Evolutionary conservation across 2,888 invertebrate genomes (phyloP).

Genomic region (Agrotis exclamationis): DNA sequence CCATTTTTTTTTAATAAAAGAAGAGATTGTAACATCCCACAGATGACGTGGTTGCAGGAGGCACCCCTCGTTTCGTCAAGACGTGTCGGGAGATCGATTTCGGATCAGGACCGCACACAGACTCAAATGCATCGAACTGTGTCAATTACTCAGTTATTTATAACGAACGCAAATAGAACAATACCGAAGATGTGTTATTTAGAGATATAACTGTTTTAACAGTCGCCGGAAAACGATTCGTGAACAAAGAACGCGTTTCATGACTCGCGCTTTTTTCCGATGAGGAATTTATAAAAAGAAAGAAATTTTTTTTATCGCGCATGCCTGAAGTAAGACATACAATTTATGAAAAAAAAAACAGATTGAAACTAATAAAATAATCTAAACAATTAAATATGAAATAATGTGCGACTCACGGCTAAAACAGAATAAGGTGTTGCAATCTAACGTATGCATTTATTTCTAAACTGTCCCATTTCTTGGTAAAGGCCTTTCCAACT

Average conservation of each 20-base stretch:
- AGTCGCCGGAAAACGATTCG: slow-evolving; percentile 31
- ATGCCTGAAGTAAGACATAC: no score
- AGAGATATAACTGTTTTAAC: slow-evolving; percentile 51
- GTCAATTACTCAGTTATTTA: slow-evolving; percentile 83
- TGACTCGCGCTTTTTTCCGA: not conserved
- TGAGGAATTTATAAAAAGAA: no score
- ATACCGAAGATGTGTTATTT: slow-evolving; percentile 61
- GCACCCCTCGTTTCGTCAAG: slow-evolving; percentile 38
- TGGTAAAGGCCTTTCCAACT: no score
- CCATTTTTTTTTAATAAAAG: no score
- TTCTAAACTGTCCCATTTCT: no score
- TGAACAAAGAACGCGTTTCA: not conserved
- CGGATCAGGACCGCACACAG: slow-evolving; percentile 80
- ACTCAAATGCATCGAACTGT: slow-evolving; percentile 76
- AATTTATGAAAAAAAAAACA: no score
- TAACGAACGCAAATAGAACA: slow-evolving; percentile 69
- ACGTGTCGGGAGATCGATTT: slow-evolving; percentile 51
- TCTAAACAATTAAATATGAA: no score
- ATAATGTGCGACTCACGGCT: no score
- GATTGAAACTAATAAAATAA: no score
- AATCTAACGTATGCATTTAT: no score
- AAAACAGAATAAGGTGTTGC: no score
- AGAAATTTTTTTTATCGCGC: no score
- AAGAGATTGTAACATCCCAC: not conserved
- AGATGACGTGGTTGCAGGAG: slow-evolving; percentile 32